phyloP scores from a whole-genome alignment of 2,888 invertebrate genomes.

The Dolichopus griseipennis region DNA sequence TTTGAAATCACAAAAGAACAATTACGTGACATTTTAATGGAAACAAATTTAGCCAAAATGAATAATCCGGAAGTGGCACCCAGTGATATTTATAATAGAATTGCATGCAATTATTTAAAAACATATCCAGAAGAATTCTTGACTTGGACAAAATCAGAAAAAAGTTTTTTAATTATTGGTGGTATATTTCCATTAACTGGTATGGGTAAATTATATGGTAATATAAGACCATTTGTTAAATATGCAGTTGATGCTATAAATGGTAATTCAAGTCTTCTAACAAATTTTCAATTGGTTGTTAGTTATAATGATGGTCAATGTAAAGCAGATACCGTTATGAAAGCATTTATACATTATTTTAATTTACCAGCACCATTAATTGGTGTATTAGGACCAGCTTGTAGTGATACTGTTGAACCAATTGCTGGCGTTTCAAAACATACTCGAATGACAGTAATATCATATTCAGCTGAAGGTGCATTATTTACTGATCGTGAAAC shows the following conservation, averaged over 20 bases:
- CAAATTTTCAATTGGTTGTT: slow-evolving; percentile 52
- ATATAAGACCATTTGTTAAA: slow-evolving; percentile 47
- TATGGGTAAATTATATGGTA: slow-evolving; percentile 48
- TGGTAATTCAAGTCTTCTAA: slow-evolving; percentile 47
- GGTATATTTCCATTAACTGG: slow-evolving; percentile 54
- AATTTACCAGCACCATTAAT: slow-evolving; percentile 48
- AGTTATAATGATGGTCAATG: slow-evolving; percentile 58
- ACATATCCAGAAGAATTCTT: slow-evolving; percentile 44
- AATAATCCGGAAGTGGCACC: slow-evolving; percentile 11
- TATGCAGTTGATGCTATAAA: slow-evolving; percentile 60
- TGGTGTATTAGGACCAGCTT: slow-evolving; percentile 63
- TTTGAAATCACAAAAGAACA: slow-evolving; percentile 25
- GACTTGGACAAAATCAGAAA: slow-evolving; percentile 43
- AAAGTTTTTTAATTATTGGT: slow-evolving; percentile 30
- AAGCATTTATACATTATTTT: slow-evolving; percentile 60
- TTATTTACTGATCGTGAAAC: slow-evolving; percentile 58
- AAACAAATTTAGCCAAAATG: slow-evolving; percentile 14
- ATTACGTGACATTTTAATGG: slow-evolving; percentile 15
- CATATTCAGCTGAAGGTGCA: slow-evolving; percentile 70
- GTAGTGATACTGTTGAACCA: slow-evolving; percentile 72
- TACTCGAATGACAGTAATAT: slow-evolving; percentile 62
- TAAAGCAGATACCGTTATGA: slow-evolving; percentile 62
- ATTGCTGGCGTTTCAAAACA: slow-evolving; percentile 67
- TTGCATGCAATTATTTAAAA: slow-evolving; percentile 60
- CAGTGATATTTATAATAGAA: slow-evolving; percentile 26